Percentiles rank a stretch among this genome's conserved stretches.
phyloP scores from a whole-genome alignment of 2,888 invertebrate genomes.

The Andrena minutula region DNA sequence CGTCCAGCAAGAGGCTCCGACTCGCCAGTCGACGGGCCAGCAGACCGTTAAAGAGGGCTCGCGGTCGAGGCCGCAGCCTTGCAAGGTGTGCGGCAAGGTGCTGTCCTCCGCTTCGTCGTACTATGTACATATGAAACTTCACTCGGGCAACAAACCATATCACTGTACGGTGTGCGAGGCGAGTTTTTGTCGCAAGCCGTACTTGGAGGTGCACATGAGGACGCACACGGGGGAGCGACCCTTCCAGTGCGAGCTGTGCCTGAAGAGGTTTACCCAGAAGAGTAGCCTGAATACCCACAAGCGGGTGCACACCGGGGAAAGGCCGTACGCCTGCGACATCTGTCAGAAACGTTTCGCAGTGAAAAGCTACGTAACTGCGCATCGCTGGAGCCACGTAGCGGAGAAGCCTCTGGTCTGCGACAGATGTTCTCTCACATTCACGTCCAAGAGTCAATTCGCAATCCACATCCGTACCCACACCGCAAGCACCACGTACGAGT shows the following conservation, averaged over 20 bases:
- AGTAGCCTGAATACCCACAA: constrained; percentile 93
- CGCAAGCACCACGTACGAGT: constrained; percentile 90
- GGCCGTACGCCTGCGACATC: constrained; percentile 92
- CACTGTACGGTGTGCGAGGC: constrained; percentile 92
- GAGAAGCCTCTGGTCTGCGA: constrained; percentile 91
- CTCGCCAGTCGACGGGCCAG: constrained; percentile 82
- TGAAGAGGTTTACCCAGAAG: constrained; percentile 93
- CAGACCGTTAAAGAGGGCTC: constrained; percentile 84
- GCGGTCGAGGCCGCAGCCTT: constrained; percentile 90
- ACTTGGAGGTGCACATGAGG: constrained; percentile 92
- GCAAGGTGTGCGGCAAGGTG: constrained; percentile 92
- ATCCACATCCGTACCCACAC: constrained; percentile 92
- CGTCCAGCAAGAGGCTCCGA: constrained; percentile 75
- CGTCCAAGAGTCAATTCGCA: constrained; percentile 91
- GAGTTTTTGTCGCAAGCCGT: constrained; percentile 92
- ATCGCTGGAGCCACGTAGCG: constrained; percentile 92
- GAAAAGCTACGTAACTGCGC: constrained; percentile 92
- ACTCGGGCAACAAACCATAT: constrained; percentile 93
- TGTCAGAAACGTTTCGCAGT: constrained; percentile 93
- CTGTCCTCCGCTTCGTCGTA: constrained; percentile 92
- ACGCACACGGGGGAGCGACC: constrained; percentile 92
- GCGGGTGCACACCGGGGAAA: constrained; percentile 92
- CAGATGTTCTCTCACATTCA: constrained; percentile 90
- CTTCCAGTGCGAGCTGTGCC: constrained; percentile 91
- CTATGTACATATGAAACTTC: constrained; percentile 93